Evolutionary conservation across 2,113 vertebrate species (phyloP).

Genomic region (Nothobranchius furzeri): DNA sequence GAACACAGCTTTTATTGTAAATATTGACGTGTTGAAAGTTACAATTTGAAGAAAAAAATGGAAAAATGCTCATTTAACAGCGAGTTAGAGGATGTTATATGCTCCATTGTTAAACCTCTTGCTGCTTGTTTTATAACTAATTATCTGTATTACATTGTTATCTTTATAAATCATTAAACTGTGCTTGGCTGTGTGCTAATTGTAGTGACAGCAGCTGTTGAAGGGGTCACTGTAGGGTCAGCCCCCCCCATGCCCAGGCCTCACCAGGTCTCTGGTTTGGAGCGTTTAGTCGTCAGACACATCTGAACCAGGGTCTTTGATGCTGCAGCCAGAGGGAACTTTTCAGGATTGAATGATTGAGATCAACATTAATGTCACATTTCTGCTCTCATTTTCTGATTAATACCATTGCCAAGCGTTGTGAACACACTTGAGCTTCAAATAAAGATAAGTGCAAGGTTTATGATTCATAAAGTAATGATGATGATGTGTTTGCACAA

Average conservation of each 20-base stretch:
- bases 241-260: neutral
- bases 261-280: conserved; percentile 26
- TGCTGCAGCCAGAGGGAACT: neutral
- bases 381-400: no score
- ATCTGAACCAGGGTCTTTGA: neutral
- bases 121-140: neutral
- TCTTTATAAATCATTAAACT: no score
- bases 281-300: neutral
- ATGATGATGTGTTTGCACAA: no score
- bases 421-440: no score
- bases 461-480: no score
- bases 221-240: conserved; percentile 22
- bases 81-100: neutral
- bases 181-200: neutral
- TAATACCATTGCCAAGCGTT: no score
- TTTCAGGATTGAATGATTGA: neutral
- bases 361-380: no score
- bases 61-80: neutral
- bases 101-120: no score
- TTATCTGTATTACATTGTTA: neutral
- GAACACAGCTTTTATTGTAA: neutral
- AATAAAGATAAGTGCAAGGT: no score
- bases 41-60: neutral
- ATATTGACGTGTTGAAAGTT: neutral
- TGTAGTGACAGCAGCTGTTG: conserved; percentile 37